phyloP scores from a whole-genome alignment of 2,888 invertebrate species.

The Cloeon dipterum region DNA sequence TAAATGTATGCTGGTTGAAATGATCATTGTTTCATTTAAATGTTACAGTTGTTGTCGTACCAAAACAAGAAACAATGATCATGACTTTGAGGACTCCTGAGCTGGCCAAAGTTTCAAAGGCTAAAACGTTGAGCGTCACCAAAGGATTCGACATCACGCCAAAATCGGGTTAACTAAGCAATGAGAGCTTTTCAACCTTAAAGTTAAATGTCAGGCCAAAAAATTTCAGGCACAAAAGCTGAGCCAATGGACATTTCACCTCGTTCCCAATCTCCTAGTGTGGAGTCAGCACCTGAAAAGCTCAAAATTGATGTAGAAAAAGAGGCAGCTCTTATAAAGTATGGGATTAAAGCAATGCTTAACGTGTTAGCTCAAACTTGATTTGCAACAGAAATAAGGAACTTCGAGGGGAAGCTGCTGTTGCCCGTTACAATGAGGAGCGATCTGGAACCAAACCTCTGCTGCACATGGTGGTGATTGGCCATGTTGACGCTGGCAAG shows the following conservation, averaged over 20 bases:
- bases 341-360: background rate
- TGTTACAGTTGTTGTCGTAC: no score
- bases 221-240: background rate
- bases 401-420: constrained; percentile 20
- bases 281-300: constrained; percentile 26
- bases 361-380: background rate
- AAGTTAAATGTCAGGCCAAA: background rate
- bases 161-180: background rate
- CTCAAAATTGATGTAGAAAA: constrained; percentile 12
- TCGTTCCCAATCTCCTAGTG: constrained; percentile 42
- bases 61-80: no score
- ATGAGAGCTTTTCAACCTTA: background rate
- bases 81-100: constrained; percentile 1
- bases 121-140: constrained; percentile 22
- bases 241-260: constrained; percentile 17
- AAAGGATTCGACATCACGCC: constrained; percentile 27
- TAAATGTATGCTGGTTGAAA: no score
- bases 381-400: background rate
- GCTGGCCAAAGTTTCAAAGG: constrained; percentile 5
- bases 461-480: constrained; percentile 79
- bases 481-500: constrained; percentile 94
- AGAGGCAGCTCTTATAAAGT: constrained; percentile 6
- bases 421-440: constrained; percentile 42
- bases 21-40: no score
- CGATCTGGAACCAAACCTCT: constrained; percentile 63